A percentile compares a stretch with the other conserved stretches of the same genome.
Conservation (phyloP, 1,140 invertebrate species). For the Plodia interpunctella region DNA sequence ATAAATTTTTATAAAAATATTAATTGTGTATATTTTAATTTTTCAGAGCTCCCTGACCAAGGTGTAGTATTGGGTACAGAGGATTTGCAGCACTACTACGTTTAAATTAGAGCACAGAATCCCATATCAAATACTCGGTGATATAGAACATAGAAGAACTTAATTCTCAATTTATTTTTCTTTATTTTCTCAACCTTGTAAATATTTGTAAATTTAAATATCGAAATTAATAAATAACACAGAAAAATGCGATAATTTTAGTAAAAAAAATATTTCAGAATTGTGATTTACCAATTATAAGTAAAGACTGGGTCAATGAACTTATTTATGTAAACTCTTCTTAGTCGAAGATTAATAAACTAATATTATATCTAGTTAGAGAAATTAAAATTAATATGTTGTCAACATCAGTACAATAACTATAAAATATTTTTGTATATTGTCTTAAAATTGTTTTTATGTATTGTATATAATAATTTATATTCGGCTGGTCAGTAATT, state of each 20-base stretch:
- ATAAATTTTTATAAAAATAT: neutral
- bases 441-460: no score
- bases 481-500: no score
- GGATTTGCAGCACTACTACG: slow-evolving; percentile 46
- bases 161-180: neutral
- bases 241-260: neutral
- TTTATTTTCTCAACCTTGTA: neutral
- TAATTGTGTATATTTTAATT: slow-evolving; percentile 7
- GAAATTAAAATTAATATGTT: neutral
- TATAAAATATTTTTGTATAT: no score
- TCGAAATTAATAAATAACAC: neutral
- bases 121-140: slow-evolving; percentile 16
- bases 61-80: slow-evolving; percentile 37
- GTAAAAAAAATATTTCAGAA: neutral
- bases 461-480: no score
- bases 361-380: neutral
- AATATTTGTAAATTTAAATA: neutral
- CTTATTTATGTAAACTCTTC: neutral
- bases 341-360: neutral
- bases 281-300: slow-evolving; percentile 1
- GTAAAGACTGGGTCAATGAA: slow-evolving; percentile 1
- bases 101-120: slow-evolving; percentile 20
- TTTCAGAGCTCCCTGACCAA: slow-evolving; percentile 41
- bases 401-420: no score
- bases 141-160: slow-evolving; percentile 12